Evolutionary conservation across 1,140 invertebrate species (phyloP), one percentile per base, ranked within the genome.

Genomic region (Mycetomoellerius zeteki): DNA sequence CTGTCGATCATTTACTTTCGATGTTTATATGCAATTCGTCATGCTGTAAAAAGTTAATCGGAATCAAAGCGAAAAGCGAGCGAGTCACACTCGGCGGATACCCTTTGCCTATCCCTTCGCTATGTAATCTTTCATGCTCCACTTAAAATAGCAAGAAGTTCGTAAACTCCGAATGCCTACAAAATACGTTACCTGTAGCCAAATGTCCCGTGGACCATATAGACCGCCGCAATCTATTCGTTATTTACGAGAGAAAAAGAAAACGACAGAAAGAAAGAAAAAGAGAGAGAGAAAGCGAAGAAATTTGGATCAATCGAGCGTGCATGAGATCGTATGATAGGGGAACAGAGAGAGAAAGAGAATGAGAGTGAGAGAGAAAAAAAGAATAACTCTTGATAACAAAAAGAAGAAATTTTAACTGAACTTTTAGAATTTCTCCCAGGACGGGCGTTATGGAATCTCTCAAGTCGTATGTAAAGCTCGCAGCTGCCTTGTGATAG

Each of bases 401-500:
- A 81, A 88, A 67, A 72, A 87, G 81, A 62, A 71, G 77, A 77
- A 89, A 88, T 91, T 89, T 73, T 82, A 85, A 75, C 12, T 47
- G 30, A 85, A 75, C 12, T 47, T 21, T 24, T 77, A 52, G 43
- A 85, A 76, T 52, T 78, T 77, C 21, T 43, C 47, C 30, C 21
- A 89, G 86, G 86, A 89, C 90, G 81, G 76, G 80, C 86, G 89
- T 71, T 71, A 58, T 87, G 90, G 72, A 65, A 72, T 91, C 64
- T 90, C 92, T 91, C 90, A 91, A 89, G 90, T 87, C 67, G 90
- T 89, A 88, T 91, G 93, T 92, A 93, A 93, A 93, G 91, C 94
- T 95, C 94, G 93, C 92, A 94, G 93, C 87, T 93, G 93, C 93
- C 93, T 95, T 95, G 95, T 95, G 95, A 95, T 95, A 95, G 89